Evolutionary conservation across 1,140 invertebrate species (phyloP).

Genomic region (Rhyacophila brunnea): DNA sequence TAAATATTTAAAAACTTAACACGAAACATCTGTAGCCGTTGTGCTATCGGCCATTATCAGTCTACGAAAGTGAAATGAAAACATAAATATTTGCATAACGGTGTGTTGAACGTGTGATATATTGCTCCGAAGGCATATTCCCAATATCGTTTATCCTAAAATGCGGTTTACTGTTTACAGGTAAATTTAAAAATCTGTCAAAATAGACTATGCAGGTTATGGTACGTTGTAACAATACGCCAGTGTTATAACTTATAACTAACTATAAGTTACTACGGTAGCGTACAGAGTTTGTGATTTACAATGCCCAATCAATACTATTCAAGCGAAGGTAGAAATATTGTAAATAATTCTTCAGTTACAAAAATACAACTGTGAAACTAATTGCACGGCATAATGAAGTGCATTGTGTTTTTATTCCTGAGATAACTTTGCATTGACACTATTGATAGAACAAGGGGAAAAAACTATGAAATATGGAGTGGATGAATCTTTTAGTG

Average conservation of each 20-base stretch:
- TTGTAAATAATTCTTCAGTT: slow-evolving; percentile 19
- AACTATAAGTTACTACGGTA: too few species aligned
- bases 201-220: slow-evolving; percentile 5
- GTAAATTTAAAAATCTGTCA: slow-evolving; percentile 10
- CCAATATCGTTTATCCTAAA: not conserved
- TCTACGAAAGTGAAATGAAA: too few species aligned
- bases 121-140: too few species aligned
- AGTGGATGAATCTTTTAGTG: too few species aligned
- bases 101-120: too few species aligned
- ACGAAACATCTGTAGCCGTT: too few species aligned
- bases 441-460: slow-evolving; percentile 11
- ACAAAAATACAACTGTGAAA: slow-evolving; percentile 18
- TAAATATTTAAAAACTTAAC: too few species aligned
- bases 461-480: not conserved
- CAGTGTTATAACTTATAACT: not conserved
- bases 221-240: slow-evolving; percentile 14
- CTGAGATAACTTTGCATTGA: slow-evolving; percentile 11
- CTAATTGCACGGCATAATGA: slow-evolving; percentile 26
- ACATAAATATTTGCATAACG: too few species aligned
- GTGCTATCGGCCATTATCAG: too few species aligned
- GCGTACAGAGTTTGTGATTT: slow-evolving; percentile 15
- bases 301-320: slow-evolving; percentile 17
- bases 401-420: slow-evolving; percentile 13
- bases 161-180: slow-evolving; percentile 7
- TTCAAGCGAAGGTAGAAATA: slow-evolving; percentile 15